Evolutionary conservation across 2,113 vertebrate genomes (phyloP).

Genomic region (Colinus virginianus): DNA sequence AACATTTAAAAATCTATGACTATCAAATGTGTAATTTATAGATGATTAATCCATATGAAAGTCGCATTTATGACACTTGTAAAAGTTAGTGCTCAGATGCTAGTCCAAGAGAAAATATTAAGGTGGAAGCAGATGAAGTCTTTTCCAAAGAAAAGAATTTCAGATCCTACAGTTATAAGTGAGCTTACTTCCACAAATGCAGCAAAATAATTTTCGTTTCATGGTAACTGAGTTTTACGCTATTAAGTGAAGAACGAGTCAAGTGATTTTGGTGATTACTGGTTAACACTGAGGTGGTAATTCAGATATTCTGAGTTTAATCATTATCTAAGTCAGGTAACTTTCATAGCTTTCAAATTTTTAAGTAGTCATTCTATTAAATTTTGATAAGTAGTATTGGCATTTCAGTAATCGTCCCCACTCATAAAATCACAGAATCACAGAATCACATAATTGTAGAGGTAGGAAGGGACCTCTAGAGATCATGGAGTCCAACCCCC

Average conservation of each 20-base stretch:
- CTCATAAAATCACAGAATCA: neutral
- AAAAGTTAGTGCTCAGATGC: neutral
- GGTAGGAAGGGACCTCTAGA: no score
- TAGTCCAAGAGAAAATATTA: neutral
- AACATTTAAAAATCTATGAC: neutral
- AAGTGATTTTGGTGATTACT: neutral
- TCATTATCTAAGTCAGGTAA: neutral
- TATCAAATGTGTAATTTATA: neutral
- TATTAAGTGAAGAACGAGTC: neutral
- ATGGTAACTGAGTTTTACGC: neutral
- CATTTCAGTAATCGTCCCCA: neutral
- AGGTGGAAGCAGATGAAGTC: neutral
- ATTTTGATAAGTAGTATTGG: neutral
- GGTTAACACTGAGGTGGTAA: neutral
- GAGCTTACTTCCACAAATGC: neutral
- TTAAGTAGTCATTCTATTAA: neutral
- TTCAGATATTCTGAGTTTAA: neutral
- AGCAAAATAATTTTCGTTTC: neutral
- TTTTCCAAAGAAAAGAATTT: neutral
- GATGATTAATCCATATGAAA: neutral
- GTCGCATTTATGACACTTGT: neutral
- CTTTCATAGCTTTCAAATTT: neutral
- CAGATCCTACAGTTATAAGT: neutral
- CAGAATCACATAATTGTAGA: no score
- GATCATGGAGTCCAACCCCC: no score